A percentile compares a stretch with the other conserved stretches of the same genome.
Evolutionary conservation across 2,888 invertebrate genomes (phyloP).

Genomic region (Ichneumon xanthorius): DNA sequence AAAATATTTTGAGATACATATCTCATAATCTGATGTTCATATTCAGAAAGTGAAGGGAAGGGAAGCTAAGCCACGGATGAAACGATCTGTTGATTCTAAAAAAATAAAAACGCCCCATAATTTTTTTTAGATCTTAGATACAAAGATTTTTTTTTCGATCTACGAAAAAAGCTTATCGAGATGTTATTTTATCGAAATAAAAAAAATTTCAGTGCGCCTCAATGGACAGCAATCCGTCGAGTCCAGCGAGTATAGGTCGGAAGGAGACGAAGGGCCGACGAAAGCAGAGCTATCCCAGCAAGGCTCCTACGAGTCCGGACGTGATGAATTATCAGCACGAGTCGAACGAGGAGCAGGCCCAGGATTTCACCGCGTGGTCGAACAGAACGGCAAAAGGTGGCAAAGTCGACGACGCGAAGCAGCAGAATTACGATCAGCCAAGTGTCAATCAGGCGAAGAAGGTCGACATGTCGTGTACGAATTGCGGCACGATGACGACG

Average conservation of each 20-base stretch:
- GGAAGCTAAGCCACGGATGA: too few species aligned
- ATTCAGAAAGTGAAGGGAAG: too few species aligned
- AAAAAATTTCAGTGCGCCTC: conserved; percentile 79
- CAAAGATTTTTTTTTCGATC: neutral
- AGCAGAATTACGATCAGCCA: conserved; percentile 80
- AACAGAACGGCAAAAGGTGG: conserved; percentile 77
- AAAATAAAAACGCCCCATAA: too few species aligned
- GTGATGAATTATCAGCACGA: conserved; percentile 81
- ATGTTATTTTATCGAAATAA: neutral
- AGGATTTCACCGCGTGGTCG: conserved; percentile 83
- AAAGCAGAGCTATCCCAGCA: conserved; percentile 93
- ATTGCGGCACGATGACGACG: conserved; percentile 98
- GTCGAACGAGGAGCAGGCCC: conserved; percentile 81
- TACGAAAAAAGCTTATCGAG: neutral
- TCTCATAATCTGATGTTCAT: too few species aligned
- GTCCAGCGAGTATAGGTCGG: conserved; percentile 84
- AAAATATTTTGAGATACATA: too few species aligned
- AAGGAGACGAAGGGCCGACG: conserved; percentile 89
- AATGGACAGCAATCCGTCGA: conserved; percentile 83
- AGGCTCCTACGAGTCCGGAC: conserved; percentile 85
- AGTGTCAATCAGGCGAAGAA: conserved; percentile 80
- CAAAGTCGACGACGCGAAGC: conserved; percentile 72
- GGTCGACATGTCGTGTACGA: conserved; percentile 96
- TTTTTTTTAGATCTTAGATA: too few species aligned
- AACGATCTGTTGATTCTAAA: too few species aligned